Percentiles rank a stretch among this genome's conserved stretches.
These are phyloP conservation scores for Polypedilum vanderplanki DNA, from an alignment of 1,140 invertebrate species.

Conservation along the genomic window DNA sequence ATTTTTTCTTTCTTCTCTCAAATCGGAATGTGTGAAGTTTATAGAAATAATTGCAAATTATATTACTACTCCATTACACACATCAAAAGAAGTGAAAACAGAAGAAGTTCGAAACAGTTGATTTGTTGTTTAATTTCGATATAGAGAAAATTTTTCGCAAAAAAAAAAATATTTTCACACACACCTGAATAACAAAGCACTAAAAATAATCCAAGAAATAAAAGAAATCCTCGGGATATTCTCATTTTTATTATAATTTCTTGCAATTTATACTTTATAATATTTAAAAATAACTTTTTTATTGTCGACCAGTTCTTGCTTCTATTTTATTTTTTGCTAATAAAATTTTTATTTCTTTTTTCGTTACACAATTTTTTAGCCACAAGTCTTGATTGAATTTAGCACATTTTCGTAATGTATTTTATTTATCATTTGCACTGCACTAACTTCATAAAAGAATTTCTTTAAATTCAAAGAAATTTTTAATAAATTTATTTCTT, in stretches of 20 bases:
- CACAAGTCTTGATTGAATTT: not conserved
- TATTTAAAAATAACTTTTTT: not conserved
- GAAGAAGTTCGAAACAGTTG: no score
- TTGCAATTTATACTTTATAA: not conserved
- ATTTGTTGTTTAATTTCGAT: no score
- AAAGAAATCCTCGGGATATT: not conserved
- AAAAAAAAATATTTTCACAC: not conserved
- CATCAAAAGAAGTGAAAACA: not conserved
- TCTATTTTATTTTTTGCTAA: not conserved
- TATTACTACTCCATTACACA: not conserved
- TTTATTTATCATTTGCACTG: constrained; percentile 8
- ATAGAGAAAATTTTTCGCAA: not conserved
- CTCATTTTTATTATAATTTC: not conserved
- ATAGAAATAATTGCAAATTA: constrained; percentile 7
- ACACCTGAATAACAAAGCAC: not conserved
- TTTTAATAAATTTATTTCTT: not conserved
- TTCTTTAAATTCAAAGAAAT: not conserved
- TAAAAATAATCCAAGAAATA: not conserved
- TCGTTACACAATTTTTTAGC: constrained; percentile 3
- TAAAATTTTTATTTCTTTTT: not conserved
- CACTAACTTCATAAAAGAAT: not conserved
- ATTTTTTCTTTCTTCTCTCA: not conserved
- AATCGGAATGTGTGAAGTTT: constrained; percentile 9
- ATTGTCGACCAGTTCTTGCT: not conserved
- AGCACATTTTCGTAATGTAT: constrained; percentile 8